Percentiles rank a stretch among this genome's conserved stretches.
Evolutionary conservation across 2,888 invertebrate genomes (phyloP).

Genomic region (Xylota segnis): DNA sequence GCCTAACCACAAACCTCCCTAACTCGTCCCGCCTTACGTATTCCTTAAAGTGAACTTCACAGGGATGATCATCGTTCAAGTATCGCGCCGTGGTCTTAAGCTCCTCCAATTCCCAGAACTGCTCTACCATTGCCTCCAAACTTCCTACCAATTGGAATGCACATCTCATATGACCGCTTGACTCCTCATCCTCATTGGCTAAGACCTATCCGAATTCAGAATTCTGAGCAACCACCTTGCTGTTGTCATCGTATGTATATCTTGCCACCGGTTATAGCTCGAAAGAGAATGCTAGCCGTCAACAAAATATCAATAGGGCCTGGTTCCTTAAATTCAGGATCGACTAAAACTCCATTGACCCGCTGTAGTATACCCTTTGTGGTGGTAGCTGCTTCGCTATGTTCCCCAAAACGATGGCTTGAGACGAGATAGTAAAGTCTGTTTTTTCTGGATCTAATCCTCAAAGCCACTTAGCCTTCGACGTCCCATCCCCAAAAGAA

Average conservation of each 20-base stretch:
- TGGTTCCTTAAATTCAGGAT: background rate
- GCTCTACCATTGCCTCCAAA: too few species aligned
- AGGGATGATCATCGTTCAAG: too few species aligned
- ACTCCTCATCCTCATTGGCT: background rate
- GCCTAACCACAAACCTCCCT: too few species aligned
- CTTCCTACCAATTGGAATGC: too few species aligned
- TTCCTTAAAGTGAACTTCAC: too few species aligned
- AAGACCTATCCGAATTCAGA: background rate
- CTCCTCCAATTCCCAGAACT: too few species aligned
- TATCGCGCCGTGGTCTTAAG: too few species aligned
- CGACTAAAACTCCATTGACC: too few species aligned
- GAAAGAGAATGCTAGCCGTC: background rate
- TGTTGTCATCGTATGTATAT: conserved; percentile 2
- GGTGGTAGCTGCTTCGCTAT: background rate
- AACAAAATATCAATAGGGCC: too few species aligned
- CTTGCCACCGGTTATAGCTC: background rate
- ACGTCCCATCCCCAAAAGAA: background rate
- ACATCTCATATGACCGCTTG: too few species aligned
- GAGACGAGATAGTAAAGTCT: background rate
- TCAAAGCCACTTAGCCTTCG: background rate
- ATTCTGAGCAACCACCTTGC: background rate
- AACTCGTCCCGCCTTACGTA: background rate
- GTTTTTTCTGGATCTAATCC: background rate
- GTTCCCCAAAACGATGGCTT: background rate
- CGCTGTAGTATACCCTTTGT: conserved; percentile 1